Evolutionary conservation across 2,888 invertebrate genomes (phyloP).

Genomic region (Eretmocerus hayati): DNA sequence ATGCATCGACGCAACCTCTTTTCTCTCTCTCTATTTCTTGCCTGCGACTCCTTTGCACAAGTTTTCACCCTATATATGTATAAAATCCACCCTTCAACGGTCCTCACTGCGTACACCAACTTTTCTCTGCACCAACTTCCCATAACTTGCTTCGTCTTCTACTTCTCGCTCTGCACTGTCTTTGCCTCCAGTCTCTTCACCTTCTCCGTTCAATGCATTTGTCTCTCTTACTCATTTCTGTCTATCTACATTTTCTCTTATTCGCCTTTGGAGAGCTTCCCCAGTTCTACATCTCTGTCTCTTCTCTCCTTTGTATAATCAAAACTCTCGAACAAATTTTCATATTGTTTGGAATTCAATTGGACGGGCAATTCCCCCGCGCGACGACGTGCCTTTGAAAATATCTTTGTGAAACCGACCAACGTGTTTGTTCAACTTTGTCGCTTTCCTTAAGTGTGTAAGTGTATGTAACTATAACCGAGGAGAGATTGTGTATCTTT

Average conservation of each 20-base stretch:
- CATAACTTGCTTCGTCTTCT: neutral
- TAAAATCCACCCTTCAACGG: too few species aligned
- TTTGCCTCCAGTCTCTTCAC: neutral
- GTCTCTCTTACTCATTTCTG: conserved; percentile 2
- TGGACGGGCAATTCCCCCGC: conserved; percentile 44
- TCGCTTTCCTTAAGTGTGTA: too few species aligned
- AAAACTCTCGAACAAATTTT: conserved; percentile 46
- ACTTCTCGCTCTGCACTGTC: neutral
- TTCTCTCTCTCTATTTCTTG: conserved; percentile 23
- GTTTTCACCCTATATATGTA: too few species aligned
- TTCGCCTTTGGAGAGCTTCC: too few species aligned
- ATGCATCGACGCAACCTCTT: neutral
- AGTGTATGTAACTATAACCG: too few species aligned
- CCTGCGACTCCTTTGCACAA: too few species aligned
- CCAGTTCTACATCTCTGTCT: conserved; percentile 16
- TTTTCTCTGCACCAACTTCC: neutral
- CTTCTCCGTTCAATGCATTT: neutral
- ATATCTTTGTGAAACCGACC: conserved; percentile 29
- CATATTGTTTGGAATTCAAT: conserved; percentile 46
- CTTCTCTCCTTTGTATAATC: conserved; percentile 42
- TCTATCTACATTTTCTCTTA: conserved; percentile 15
- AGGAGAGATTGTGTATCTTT: too few species aligned
- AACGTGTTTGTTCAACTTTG: too few species aligned
- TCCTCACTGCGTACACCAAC: too few species aligned
- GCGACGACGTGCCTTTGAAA: conserved; percentile 42